Base-by-base conservation (phyloP, 1,140 invertebrate species). In the Drosophila obscura region DNA sequence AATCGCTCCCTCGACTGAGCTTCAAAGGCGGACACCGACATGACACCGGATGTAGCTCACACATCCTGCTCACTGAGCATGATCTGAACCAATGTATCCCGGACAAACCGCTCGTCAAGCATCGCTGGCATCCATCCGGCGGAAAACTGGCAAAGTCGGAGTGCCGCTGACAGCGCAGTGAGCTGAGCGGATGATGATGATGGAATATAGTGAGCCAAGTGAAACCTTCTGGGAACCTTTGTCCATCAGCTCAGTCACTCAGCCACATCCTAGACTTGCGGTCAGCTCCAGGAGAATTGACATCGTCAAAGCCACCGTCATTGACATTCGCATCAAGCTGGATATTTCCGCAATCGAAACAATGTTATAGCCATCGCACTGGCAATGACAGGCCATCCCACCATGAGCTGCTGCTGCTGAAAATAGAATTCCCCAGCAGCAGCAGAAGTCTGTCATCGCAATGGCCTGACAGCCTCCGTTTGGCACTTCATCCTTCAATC, bases 281-380 rank as follows among this genome's bases (percentile, higher is more conserved):
- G 82, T 77, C 35, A 39, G 11, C 35, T 39, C 65, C 59, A 9
- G 16, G 16, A 15, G 31, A 8, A 45, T 35, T n/a, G 46, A n/a
- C 64, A 69, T 64, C 46, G 45, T 63, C 59, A 58, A 55, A 59
- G 41, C 61, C 43, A 46, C 31, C 43, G 45, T 56, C 72, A 74
- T 44, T 75, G 73, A 62, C 73, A 68, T 39, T 48, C 58, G 50
- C 82, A 58, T 75, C 57, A 69, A 55, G 66, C 75, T 51, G 24
- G 66, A 87, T 75, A 76, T 87, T 82, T 76, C 82, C 83, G 82
- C 51, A 46, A 78, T 46, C 59, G 62, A 52, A 73, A 81, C 73
- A 66, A 66, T 59, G 73, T 81, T 45, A 39, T 24, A 35, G 49
- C 41, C 28, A 31, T 31, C 31, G 31, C 44, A 51, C 35, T 76